Evolutionary conservation across 2,113 vertebrate species (phyloP).

Genomic region (Nibea coibor): DNA sequence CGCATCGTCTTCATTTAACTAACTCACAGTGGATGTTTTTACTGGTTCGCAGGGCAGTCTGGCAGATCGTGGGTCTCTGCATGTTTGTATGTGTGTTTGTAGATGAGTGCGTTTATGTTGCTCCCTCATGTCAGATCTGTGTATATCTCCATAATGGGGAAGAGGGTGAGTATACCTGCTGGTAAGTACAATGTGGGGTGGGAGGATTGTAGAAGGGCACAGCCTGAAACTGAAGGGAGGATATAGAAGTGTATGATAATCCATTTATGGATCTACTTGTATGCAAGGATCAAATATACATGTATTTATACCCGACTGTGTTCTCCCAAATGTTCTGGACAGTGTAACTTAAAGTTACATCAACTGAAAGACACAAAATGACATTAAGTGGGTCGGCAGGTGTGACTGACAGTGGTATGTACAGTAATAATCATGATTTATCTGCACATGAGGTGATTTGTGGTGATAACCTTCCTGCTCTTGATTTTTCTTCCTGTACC

Average conservation of each 20-base stretch:
- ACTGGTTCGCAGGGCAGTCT: constrained; percentile 45
- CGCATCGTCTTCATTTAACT: constrained; percentile 47
- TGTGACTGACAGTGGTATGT: constrained; percentile 39
- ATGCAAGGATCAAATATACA: background rate
- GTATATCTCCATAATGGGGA: constrained; percentile 75
- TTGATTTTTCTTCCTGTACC: constrained; percentile 69
- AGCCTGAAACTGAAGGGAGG: constrained; percentile 29
- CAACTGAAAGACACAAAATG: constrained; percentile 6
- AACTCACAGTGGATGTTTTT: constrained; percentile 27
- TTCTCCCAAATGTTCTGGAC: constrained; percentile 20
- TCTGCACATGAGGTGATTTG: background rate
- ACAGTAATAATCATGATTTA: background rate
- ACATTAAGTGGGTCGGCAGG: constrained; percentile 19
- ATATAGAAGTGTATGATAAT: background rate
- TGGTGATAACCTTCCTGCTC: constrained; percentile 36
- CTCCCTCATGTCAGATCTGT: constrained; percentile 78
- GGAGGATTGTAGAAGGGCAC: constrained; percentile 27
- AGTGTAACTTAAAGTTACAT: constrained; percentile 25
- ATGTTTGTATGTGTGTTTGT: constrained; percentile 62
- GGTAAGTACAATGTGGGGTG: constrained; percentile 77
- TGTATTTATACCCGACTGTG: constrained; percentile 1
- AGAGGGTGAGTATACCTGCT: constrained; percentile 80
- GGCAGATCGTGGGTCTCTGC: constrained; percentile 48
- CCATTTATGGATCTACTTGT: constrained; percentile 19
- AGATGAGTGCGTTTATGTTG: constrained; percentile 68